Conservation (phyloP, 1,140 invertebrate species). For the Copidosoma floridanum region DNA sequence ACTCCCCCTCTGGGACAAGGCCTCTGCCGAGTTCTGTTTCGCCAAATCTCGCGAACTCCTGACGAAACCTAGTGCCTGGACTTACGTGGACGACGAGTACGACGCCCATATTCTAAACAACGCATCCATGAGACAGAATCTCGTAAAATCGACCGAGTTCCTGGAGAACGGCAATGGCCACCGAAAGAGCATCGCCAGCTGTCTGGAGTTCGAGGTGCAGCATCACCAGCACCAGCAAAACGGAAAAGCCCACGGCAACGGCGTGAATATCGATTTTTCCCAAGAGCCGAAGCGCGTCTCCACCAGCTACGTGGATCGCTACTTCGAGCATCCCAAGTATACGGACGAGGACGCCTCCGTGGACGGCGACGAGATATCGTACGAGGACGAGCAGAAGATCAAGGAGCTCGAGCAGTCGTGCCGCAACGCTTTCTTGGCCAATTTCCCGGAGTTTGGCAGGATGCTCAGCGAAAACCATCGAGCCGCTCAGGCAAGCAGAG, state of each 20-base stretch:
- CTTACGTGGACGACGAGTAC: slow-evolving; percentile 50
- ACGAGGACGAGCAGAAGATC: slow-evolving; percentile 41
- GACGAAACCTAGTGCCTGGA: slow-evolving; percentile 59
- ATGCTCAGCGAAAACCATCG: slow-evolving; percentile 8
- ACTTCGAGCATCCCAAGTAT: slow-evolving; percentile 52
- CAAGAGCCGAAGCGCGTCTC: slow-evolving; percentile 45
- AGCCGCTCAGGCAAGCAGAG: neutral
- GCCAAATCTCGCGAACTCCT: slow-evolving; percentile 69
- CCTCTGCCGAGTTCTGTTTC: slow-evolving; percentile 72
- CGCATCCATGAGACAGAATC: slow-evolving; percentile 38
- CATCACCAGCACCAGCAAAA: neutral
- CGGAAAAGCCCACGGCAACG: slow-evolving; percentile 19
- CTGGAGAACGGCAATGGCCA: slow-evolving; percentile 43
- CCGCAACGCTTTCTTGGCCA: slow-evolving; percentile 37
- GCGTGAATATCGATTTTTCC: neutral
- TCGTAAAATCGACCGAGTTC: slow-evolving; percentile 50
- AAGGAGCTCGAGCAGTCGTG: slow-evolving; percentile 46
- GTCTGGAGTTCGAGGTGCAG: slow-evolving; percentile 15
- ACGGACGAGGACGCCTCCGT: slow-evolving; percentile 40
- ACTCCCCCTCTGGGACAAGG: slow-evolving; percentile 70
- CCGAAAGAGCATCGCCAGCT: slow-evolving; percentile 38
- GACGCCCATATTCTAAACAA: slow-evolving; percentile 45
- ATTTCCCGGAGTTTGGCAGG: slow-evolving; percentile 40
- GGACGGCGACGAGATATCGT: slow-evolving; percentile 32
- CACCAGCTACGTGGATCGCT: slow-evolving; percentile 51